Conservation (phyloP, 2,797 vertebrate genomes). For the Cuniculus paca region DNA sequence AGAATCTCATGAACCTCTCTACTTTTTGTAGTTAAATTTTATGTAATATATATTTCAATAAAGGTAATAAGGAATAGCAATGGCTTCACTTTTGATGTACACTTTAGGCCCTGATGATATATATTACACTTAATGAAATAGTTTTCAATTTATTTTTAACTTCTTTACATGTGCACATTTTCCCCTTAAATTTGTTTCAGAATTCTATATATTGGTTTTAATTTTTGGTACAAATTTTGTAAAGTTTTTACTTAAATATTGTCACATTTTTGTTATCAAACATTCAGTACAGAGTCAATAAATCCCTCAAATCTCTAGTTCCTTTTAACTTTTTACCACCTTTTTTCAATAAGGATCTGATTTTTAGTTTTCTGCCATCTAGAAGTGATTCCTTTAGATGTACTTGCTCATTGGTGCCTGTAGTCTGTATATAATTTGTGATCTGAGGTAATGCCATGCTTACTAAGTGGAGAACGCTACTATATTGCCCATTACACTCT, state of each 20-base stretch:
- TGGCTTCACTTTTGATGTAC: background rate
- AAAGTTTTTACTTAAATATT: background rate
- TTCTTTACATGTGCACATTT: background rate
- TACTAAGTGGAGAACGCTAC: background rate
- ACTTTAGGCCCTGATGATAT: too few species aligned
- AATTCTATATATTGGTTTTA: background rate
- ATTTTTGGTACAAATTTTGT: background rate
- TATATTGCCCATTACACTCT: background rate
- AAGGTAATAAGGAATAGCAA: background rate
- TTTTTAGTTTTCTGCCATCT: background rate
- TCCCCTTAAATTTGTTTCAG: background rate
- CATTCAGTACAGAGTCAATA: background rate
- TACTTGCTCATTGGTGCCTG: background rate
- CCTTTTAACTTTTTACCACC: background rate
- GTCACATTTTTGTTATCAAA: background rate
- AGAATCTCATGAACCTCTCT: background rate
- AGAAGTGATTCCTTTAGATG: background rate
- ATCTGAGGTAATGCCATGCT: background rate
- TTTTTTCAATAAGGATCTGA: background rate
- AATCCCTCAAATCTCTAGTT: background rate
- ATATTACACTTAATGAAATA: background rate
- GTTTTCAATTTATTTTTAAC: background rate
- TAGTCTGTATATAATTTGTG: background rate
- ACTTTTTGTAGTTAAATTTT: background rate
- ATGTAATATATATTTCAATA: background rate